These are phyloP conservation scores for Brachyhypopomus gauderio DNA, from an alignment of 2,113 vertebrate species.

Conservation along the genomic window DNA sequence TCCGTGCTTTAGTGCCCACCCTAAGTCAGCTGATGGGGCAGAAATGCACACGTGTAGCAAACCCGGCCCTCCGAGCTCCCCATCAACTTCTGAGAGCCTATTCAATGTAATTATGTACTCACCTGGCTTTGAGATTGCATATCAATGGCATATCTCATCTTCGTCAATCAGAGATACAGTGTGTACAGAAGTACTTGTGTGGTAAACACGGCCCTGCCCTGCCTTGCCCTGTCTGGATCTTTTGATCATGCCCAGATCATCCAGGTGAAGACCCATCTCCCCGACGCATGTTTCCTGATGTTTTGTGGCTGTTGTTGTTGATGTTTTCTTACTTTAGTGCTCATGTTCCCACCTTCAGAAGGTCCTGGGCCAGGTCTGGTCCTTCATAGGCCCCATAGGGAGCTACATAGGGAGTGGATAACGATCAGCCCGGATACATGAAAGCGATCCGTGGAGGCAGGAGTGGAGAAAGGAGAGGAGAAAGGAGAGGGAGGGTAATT, in stretches of 20 bases:
- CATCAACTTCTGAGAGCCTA: neutral
- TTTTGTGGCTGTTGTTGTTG: conserved; percentile 15
- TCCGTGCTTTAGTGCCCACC: too few relatives aligned
- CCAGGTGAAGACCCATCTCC: conserved; percentile 30
- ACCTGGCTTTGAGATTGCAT: conserved; percentile 14
- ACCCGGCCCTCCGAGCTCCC: neutral
- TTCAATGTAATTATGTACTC: neutral
- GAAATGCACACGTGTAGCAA: neutral
- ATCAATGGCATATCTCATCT: conserved; percentile 15
- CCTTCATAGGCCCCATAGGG: conserved; percentile 34
- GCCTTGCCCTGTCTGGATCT: neutral
- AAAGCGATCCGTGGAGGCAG: conserved; percentile 63
- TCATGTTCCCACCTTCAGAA: conserved; percentile 29
- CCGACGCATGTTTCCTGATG: neutral
- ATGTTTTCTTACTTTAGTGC: conserved; percentile 9
- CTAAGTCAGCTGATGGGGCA: neutral
- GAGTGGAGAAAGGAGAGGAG: neutral
- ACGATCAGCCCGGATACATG: conserved; percentile 68
- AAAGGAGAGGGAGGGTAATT: conserved; percentile 14
- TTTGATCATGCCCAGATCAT: neutral
- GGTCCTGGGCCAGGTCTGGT: conserved; percentile 4
- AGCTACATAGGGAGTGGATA: conserved; percentile 56
- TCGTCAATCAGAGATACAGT: neutral
- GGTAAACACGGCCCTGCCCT: conserved; percentile 20
- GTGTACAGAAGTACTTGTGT: conserved; percentile 18